phyloP scores from a whole-genome alignment of 2,113 vertebrate species.

The Arvicanthis niloticus region DNA sequence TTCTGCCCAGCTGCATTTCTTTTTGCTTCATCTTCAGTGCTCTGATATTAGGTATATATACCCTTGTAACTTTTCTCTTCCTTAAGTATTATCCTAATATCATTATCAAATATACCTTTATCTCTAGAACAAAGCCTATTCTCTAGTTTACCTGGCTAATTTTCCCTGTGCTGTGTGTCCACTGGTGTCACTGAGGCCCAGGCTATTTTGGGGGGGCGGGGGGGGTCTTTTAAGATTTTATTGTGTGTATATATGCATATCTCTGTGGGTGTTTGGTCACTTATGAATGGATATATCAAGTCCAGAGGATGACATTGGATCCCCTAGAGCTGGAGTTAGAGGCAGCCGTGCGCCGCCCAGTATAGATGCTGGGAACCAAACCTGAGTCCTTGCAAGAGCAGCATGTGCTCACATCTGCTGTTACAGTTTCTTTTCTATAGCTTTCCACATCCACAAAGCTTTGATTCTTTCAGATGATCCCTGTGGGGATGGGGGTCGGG shows the following conservation, averaged over 20 bases:
- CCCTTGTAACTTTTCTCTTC: not conserved
- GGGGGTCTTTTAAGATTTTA: not conserved
- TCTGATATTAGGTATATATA: not conserved
- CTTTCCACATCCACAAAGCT: not conserved
- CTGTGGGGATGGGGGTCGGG: no score
- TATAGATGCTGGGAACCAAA: not conserved
- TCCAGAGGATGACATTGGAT: not conserved
- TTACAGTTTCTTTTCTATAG: not conserved
- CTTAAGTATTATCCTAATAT: not conserved
- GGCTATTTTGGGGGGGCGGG: not conserved
- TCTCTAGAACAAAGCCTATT: not conserved
- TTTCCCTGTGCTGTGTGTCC: not conserved
- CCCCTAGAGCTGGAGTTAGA: not conserved
- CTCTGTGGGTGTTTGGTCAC: not conserved
- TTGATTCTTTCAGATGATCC: not conserved
- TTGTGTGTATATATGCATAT: not conserved
- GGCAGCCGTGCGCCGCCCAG: not conserved
- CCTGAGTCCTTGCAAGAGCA: not conserved
- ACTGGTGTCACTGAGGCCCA: not conserved
- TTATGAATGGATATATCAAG: not conserved
- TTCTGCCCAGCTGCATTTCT: not conserved
- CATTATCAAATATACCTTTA: not conserved
- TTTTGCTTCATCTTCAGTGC: not conserved
- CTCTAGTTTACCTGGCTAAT: not conserved
- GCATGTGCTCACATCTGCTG: not conserved